Evolutionary conservation across 2,113 vertebrate species (phyloP), one percentile per base, ranked within the genome.

Genomic region (Lates calcarifer): DNA sequence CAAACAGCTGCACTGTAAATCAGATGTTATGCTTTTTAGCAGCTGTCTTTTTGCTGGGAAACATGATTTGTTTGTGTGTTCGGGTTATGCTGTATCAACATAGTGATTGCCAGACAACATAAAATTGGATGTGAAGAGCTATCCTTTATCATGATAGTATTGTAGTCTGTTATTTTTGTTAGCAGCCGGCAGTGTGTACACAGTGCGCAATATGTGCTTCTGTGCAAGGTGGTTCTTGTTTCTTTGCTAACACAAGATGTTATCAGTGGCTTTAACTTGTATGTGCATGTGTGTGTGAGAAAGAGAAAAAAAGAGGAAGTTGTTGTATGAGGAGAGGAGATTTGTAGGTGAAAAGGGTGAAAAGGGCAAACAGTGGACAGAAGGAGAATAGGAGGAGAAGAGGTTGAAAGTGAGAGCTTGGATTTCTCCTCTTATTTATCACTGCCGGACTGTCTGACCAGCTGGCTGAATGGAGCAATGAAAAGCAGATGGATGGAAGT

Each of bases 401-500:
- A 67, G 26, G n/a, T 22, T 61, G 45, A 64, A 49, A 76, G 29
- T n/a, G 6, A 75, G 29, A 69, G 33, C 41, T 57, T 28, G 45
- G 51, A 51, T 68, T 82, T 33, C 33, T 73, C 35, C 33, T 84
- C 68, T 41, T 56, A 60, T 76, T 77, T 66, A 56, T 77, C 14
- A n/a, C 45, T 20, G 49, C 80, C 41, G 35, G 71, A 60, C 60
- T 29, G 64, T 74, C 26, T 39, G 81, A 89, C 29, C 85, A 64
- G 60, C 80, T 84, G 66, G 73, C 70, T 66, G 63, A 85, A 79
- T 55, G 14, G 64, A 78, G 80, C 72, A 37, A 68, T 74, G 76
- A 73, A 80, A 84, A 89, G 62, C 80, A 85, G 88, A 82, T 74
- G 67, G 73, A 68, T 78, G 58, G 62, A 53, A 22, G 65, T 58